phyloP scores from a whole-genome alignment of 2,888 invertebrate genomes.

The Drosophila quinaria region DNA sequence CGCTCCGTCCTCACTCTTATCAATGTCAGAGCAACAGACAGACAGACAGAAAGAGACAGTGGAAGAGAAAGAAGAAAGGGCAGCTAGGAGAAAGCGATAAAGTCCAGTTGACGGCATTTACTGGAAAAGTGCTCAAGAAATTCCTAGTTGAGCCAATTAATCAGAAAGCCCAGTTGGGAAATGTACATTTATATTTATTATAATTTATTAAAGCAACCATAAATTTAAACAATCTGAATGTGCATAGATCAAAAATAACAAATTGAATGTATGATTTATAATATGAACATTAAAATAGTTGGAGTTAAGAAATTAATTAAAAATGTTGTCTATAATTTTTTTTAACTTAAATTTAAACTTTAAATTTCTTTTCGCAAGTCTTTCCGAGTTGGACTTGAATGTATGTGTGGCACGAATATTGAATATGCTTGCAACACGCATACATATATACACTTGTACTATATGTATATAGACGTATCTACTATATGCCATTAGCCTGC shows the following conservation, averaged over 20 bases:
- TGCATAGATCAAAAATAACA: neutral
- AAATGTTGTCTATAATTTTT: neutral
- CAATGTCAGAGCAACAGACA: slow-evolving; percentile 42
- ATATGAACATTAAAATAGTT: neutral
- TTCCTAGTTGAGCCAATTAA: slow-evolving; percentile 29
- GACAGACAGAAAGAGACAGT: slow-evolving; percentile 15
- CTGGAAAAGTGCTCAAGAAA: slow-evolving; percentile 18
- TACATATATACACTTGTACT: neutral
- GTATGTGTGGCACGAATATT: slow-evolving; percentile 1
- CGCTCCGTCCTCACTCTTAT: slow-evolving; percentile 50
- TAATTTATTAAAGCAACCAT: neutral
- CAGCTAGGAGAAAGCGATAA: neutral
- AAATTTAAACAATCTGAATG: neutral
- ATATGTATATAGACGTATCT: slow-evolving; percentile 4
- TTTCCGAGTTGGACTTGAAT: neutral
- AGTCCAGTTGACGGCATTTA: slow-evolving; percentile 11
- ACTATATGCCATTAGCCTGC: slow-evolving; percentile 39
- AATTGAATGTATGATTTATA: slow-evolving; percentile 21
- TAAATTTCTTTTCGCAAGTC: slow-evolving; percentile 1
- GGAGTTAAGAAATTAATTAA: slow-evolving; percentile 7
- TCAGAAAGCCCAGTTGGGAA: slow-evolving; percentile 6
- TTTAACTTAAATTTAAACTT: neutral
- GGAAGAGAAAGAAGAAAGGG: slow-evolving; percentile 1
- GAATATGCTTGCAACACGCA: slow-evolving; percentile 11
- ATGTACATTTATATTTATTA: slow-evolving; percentile 7